Evolutionary conservation across 2,113 vertebrate genomes (phyloP).

Genomic region (Saccopteryx leptura): DNA sequence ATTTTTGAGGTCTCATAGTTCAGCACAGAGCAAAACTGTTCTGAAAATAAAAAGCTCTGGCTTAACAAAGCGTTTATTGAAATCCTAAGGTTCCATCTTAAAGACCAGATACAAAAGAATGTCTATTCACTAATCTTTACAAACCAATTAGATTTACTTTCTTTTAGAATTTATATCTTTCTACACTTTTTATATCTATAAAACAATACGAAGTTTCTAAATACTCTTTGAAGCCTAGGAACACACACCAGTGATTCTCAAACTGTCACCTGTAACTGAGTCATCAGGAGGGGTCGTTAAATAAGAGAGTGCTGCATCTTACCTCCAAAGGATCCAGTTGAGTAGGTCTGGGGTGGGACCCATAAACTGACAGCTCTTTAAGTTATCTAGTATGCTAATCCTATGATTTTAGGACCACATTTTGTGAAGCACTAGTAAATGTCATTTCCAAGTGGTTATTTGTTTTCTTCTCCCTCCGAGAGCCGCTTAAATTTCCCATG

Average conservation of each 20-base stretch:
- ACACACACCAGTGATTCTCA: not conserved
- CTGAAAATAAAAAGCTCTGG: conserved; percentile 62
- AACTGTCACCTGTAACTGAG: not conserved
- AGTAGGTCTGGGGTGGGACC: not conserved
- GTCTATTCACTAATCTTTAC: conserved; percentile 61
- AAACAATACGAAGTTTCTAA: conserved; percentile 34
- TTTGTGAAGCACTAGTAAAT: not conserved
- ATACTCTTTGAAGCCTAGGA: not conserved
- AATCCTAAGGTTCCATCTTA: conserved; percentile 58
- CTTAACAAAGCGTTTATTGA: conserved; percentile 71
- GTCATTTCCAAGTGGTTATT: not conserved
- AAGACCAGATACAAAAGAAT: conserved; percentile 63
- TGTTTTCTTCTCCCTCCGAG: not conserved
- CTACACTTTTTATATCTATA: not conserved
- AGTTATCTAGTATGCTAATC: not conserved
- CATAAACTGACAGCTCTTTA: not conserved
- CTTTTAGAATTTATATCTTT: conserved; percentile 39
- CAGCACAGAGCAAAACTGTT: conserved; percentile 52
- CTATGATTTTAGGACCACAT: not conserved
- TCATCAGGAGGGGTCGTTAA: not conserved
- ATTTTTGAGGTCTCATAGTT: conserved; percentile 64
- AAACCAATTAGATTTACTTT: conserved; percentile 49
- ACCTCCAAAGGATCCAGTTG: not conserved
- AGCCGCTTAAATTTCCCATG: not conserved
- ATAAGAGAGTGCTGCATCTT: not conserved